Base-by-base conservation (phyloP, 2,888 invertebrate genomes). In the Beris chalybata region DNA sequence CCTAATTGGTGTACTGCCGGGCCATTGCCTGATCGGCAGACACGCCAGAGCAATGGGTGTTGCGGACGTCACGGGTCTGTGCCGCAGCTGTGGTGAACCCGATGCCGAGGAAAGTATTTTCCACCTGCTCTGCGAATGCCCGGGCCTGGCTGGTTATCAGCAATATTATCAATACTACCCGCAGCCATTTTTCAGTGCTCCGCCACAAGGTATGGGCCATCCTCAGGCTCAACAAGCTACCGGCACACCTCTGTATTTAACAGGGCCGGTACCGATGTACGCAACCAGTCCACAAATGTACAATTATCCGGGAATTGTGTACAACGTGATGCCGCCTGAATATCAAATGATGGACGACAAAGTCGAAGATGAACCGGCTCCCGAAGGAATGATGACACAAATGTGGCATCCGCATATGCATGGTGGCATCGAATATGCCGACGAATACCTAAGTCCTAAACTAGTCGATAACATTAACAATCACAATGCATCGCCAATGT, bases 171-270 rank as follows among this genome's bases (percentile, higher is more conserved):
- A 65, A 38, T 67, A 70, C 57, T 59, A 52, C 38, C 48, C 53
- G 13, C 67, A 54, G 22, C 59, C 74, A n/a, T 71, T 68, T 58
- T 78, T 74, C 69, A 67, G 69, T 3, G 67, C 56, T 15, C 71
- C 79, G 4, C 72, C 78, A 30, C 78, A 74, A 71, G 73, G 71
- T 45, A 72, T 76, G 68, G 75, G 75, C 0, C 79, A 79, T 70
- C 74, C 77, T 13, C 74, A 75, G n/a, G 76, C 78, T 31, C 81
- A 81, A 70, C 81, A 80, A 68, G 79, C 79, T 11, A 72, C 79
- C 4, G 79, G 79, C 2, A 66, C 73, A 2, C 79, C 80, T 7
- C 43, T 80, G 3, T 79, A 73, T 67, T 69, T 79, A 31, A 66
- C 71, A 15, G 72, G 76, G 9, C 72, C 74, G 5, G 70, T 79